A percentile compares a stretch with the other conserved stretches of the same genome.
phyloP scores from a whole-genome alignment of 2,113 vertebrate species.

The Bubo bubo region DNA sequence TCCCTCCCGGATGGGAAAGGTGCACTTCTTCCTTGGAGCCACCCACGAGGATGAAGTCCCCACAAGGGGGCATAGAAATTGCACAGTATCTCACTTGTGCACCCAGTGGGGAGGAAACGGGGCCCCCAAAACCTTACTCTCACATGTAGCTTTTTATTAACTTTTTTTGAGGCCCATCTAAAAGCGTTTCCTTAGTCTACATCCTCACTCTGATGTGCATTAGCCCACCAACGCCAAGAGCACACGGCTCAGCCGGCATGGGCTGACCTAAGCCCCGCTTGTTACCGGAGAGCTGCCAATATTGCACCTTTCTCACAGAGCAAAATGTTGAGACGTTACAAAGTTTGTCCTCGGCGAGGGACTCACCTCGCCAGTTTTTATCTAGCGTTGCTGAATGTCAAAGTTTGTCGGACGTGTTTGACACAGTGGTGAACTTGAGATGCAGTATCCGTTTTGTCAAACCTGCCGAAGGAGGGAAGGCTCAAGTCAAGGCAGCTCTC shows the following conservation, averaged over 20 bases:
- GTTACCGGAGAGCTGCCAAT: neutral
- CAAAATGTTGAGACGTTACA: neutral
- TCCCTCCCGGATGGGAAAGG: neutral
- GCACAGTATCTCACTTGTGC: neutral
- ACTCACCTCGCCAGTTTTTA: neutral
- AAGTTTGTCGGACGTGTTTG: neutral
- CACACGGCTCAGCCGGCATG: accelerated
- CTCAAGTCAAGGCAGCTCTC: constrained; percentile 5
- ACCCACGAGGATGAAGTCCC: neutral
- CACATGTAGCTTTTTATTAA: neutral
- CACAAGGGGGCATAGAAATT: neutral
- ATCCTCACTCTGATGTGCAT: neutral
- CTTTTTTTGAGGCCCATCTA: neutral
- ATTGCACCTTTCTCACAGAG: neutral
- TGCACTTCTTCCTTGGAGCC: neutral
- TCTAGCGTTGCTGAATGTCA: neutral
- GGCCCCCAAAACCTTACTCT: neutral
- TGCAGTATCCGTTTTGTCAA: constrained; percentile 37
- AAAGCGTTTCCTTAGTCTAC: neutral
- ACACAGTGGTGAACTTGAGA: neutral
- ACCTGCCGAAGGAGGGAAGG: neutral
- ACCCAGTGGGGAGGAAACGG: neutral
- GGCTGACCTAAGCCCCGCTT: neutral
- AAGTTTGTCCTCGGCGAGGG: accelerated
- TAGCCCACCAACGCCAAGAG: accelerated